Percentiles rank a stretch among this genome's conserved stretches.
Conservation (phyloP, 2,113 vertebrate genomes). For the Dromiciops gliroides region DNA sequence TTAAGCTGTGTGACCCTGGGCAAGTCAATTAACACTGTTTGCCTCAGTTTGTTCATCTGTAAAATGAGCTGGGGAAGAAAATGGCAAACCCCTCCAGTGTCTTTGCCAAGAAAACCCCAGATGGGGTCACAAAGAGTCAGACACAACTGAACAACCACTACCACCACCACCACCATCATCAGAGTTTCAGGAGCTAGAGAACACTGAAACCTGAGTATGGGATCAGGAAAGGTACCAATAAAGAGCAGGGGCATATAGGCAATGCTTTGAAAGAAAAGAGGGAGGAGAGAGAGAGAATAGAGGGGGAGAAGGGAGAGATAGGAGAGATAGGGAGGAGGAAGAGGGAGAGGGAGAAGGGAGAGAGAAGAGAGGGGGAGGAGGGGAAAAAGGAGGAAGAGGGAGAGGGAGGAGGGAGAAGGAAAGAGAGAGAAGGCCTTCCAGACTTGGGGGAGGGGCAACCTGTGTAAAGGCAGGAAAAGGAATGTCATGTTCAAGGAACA, state of each 20-base stretch:
- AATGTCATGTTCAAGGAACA: not conserved
- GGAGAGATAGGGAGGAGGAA: too few species aligned
- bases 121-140: not conserved
- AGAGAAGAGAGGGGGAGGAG: too few species aligned
- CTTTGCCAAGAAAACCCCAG: not conserved
- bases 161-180: too few species aligned
- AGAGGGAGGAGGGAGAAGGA: too few species aligned
- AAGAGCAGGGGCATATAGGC: not conserved
- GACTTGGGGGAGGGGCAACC: not conserved
- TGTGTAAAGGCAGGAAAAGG: not conserved
- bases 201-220: not conserved
- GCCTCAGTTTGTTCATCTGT: not conserved
- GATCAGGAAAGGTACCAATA: not conserved
- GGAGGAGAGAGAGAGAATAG: not conserved
- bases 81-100: not conserved
- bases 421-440: not conserved
- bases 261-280: not conserved
- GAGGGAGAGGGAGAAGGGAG: too few species aligned
- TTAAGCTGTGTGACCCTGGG: not conserved
- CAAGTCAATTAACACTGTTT: not conserved
- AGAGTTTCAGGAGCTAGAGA: not conserved
- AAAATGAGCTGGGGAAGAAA: not conserved
- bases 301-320: too few species aligned
- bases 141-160: not conserved
- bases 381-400: too few species aligned